Conservation (phyloP, 2,797 vertebrate genomes). For the Perodicticus potto region DNA sequence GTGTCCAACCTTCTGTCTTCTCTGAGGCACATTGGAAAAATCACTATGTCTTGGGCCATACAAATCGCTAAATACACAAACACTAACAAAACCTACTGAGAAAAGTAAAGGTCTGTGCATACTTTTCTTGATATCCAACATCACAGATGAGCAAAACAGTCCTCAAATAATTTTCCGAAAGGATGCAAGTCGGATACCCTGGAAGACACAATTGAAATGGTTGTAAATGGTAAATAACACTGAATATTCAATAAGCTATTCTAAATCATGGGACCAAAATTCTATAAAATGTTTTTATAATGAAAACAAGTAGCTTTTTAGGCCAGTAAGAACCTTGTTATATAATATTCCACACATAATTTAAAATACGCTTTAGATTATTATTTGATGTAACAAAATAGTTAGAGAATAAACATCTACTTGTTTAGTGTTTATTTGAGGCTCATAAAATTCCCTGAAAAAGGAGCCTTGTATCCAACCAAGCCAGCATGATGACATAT, state of each 20-base stretch:
- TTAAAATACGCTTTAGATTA: constrained; percentile 13
- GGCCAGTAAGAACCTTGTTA: not conserved
- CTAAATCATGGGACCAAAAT: not conserved
- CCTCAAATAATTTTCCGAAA: too few species aligned
- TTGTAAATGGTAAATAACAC: not conserved
- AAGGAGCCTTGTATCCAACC: not conserved
- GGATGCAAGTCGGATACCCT: too few species aligned
- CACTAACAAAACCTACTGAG: too few species aligned
- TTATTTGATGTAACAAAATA: not conserved
- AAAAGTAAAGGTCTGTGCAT: too few species aligned
- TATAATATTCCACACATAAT: not conserved
- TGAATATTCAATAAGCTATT: not conserved
- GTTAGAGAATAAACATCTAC: not conserved
- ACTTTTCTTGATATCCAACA: too few species aligned
- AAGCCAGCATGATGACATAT: too few species aligned
- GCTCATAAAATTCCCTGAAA: not conserved
- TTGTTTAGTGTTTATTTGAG: not conserved
- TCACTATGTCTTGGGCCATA: too few species aligned
- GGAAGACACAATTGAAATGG: not conserved
- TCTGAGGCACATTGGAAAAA: too few species aligned
- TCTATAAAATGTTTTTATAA: not conserved
- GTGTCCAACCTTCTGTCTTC: too few species aligned
- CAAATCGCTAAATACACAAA: too few species aligned
- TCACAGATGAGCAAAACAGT: too few species aligned
- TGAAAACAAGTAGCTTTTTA: not conserved